Evolutionary conservation across 2,113 vertebrate species (phyloP).

Genomic region (Semnopithecus entellus): DNA sequence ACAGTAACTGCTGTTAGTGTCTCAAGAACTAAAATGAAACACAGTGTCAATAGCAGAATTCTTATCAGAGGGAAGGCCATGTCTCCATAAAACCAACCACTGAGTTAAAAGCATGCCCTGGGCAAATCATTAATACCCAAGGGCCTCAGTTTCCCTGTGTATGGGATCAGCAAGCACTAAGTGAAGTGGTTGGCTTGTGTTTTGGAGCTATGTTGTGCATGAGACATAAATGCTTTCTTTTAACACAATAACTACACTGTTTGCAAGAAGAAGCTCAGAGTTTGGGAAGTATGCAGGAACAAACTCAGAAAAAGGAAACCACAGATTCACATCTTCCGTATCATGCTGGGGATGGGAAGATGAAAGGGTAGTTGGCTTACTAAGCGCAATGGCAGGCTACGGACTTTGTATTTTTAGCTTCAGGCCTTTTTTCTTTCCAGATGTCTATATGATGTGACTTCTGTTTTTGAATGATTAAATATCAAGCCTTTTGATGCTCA

Average conservation of each 20-base stretch:
- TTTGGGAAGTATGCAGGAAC: not conserved
- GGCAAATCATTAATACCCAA: not conserved
- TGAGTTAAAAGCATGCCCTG: accelerated
- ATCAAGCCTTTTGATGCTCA: not conserved
- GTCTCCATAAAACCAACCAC: not conserved
- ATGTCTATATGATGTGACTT: not conserved
- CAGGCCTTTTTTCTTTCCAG: not conserved
- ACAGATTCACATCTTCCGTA: not conserved
- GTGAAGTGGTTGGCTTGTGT: not conserved
- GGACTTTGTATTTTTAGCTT: not conserved
- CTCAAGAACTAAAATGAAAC: not conserved
- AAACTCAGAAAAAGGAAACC: not conserved
- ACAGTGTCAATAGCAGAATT: not conserved
- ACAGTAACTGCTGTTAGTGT: not conserved
- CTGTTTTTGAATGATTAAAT: not conserved
- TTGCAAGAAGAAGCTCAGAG: not conserved
- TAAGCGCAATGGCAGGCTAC: not conserved
- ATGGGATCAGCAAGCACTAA: not conserved
- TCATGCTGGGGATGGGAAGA: not conserved
- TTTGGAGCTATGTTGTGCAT: not conserved
- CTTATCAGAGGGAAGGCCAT: not conserved
- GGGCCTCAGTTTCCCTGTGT: not conserved
- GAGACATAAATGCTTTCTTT: not conserved
- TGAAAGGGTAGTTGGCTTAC: not conserved
- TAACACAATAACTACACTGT: not conserved